Conservation (phyloP, 2,888 invertebrate genomes). For the Mimachlamys varia region DNA sequence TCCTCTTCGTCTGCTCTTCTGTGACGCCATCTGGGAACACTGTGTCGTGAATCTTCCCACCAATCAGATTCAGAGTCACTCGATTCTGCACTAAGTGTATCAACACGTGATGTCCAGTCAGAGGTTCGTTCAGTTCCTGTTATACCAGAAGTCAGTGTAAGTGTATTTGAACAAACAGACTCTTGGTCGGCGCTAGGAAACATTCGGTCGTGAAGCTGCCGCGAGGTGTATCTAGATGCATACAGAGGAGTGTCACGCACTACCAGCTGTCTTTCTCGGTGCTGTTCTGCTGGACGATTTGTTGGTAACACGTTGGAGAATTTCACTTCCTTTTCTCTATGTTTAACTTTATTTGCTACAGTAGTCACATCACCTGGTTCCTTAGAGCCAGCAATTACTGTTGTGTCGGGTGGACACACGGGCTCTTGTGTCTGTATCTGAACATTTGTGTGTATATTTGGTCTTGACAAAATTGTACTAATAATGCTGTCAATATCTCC, state of each 20-base stretch:
- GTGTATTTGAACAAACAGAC: conserved; percentile 36
- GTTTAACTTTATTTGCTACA: background rate
- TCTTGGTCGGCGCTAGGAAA: background rate
- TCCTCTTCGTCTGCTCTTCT: conserved; percentile 39
- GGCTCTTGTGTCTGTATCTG: background rate
- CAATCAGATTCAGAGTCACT: conserved; percentile 63
- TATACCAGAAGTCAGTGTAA: conserved; percentile 46
- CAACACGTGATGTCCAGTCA: conserved; percentile 50
- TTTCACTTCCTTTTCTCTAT: conserved; percentile 12
- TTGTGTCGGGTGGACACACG: background rate
- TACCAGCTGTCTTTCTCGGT: background rate
- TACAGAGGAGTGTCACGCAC: background rate
- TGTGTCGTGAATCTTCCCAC: conserved; percentile 58
- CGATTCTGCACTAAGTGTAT: conserved; percentile 52
- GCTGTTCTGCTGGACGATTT: conserved; percentile 2
- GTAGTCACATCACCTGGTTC: background rate
- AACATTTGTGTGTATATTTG: background rate
- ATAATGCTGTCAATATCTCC: conserved; percentile 1
- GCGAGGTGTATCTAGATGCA: background rate
- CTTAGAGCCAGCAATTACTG: background rate
- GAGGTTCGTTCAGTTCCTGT: conserved; percentile 44
- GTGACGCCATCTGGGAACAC: conserved; percentile 28
- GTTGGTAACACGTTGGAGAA: background rate
- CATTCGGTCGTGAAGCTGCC: background rate
- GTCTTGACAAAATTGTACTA: background rate